Base-by-base conservation (phyloP, 1,140 invertebrate species). In the Tigriopus japonicus region DNA sequence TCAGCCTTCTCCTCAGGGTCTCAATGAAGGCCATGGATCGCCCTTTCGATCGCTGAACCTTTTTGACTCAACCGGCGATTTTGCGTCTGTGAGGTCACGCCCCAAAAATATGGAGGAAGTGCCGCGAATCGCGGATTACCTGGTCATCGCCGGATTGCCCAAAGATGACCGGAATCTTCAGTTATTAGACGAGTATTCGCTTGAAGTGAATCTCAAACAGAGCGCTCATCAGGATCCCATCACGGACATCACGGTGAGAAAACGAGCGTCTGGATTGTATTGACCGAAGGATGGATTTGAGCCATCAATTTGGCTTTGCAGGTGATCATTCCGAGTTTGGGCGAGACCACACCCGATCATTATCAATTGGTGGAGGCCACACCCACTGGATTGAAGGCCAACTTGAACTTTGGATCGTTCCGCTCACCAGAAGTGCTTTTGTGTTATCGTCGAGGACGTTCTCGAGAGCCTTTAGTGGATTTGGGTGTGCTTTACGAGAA, bases 321-420 rank as follows among this genome's bases (percentile, higher is more conserved):
- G 45, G 45, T 49, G 19, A 59, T 59, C 41, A 49, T 59, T 51
- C 58, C 58, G 14, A 28, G 42, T 5, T 45, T 59, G 6, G 58
- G 58, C n/a, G 58, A 59, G 28, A 59, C n/a, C 24, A 24, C 49
- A 17, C 58, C 58, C 15, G 58, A 59, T 59, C 6, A 59, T 7
- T 59, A 52, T 15, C 58, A 59, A 19, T n/a, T 59, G 58, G 28
- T 59, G 9, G 58, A 59, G 17, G 17, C 17, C 12, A 59, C 58
- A 5, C 58, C 58, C 10, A 23, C 2, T 19, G 77, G 88, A 1
- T 73, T 88, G 62, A 78, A 80, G 13, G 95, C 95, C 0, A 89
- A 98, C 74, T 76, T 99, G 40, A 98, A 98, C 73, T 89, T 96
- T 81, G 95, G 94, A 17, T 94, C 90, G 66, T 77, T 98, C 64